Conservation (phyloP, 2,888 invertebrate species). For the Aquatica leii region DNA sequence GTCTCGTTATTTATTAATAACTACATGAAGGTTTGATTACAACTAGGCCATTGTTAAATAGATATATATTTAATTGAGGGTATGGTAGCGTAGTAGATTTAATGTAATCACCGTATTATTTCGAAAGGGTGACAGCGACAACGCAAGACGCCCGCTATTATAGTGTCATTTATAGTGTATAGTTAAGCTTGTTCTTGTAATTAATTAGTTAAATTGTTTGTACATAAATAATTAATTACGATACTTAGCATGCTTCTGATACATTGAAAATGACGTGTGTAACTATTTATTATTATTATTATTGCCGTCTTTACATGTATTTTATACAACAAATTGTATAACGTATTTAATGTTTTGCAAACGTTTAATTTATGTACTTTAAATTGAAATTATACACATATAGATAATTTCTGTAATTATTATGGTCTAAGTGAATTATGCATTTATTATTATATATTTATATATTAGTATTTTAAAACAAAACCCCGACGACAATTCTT, state of each 20-base stretch:
- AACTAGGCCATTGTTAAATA: background rate
- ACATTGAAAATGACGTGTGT: conserved; percentile 4
- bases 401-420: no score
- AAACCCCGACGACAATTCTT: no score
- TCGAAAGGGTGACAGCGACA: conserved; percentile 25
- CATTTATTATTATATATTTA: no score
- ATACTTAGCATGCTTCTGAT: conserved; percentile 6
- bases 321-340: no score
- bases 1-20: conserved; percentile 10
- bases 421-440: no score
- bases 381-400: no score
- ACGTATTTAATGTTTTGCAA: no score
- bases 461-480: no score
- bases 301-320: background rate
- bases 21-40: background rate
- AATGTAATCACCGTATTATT: conserved; percentile 23
- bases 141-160: conserved; percentile 29
- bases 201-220: conserved; percentile 28
- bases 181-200: conserved; percentile 26
- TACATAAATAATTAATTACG: conserved; percentile 18
- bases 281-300: conserved; percentile 10
- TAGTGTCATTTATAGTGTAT: conserved; percentile 29
- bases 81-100: conserved; percentile 17
- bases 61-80: conserved; percentile 16
- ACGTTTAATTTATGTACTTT: no score